Evolutionary conservation across 2,797 vertebrate genomes (phyloP).

Genomic region (Podarcis lilfordi): DNA sequence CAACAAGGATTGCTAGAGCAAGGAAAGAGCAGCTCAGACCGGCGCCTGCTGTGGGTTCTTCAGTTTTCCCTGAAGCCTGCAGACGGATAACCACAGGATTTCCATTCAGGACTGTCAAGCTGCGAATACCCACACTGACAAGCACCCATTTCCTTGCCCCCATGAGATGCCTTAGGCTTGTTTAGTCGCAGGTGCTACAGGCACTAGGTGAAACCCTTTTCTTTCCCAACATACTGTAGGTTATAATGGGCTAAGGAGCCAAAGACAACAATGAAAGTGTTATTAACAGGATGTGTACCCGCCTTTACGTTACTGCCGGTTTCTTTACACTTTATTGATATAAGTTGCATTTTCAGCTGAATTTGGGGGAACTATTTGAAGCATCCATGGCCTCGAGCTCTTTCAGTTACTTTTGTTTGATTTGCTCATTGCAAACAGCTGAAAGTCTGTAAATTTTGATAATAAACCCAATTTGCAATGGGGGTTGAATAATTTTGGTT

Average conservation of each 20-base stretch:
- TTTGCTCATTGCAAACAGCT: too few species aligned
- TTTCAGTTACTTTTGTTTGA: too few species aligned
- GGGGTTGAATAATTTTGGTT: too few species aligned
- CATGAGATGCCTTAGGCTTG: neutral
- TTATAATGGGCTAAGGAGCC: neutral
- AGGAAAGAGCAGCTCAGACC: slow-evolving; percentile 29
- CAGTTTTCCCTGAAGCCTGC: rapidly evolving
- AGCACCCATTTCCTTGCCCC: neutral
- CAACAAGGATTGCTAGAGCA: slow-evolving; percentile 65
- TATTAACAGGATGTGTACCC: neutral
- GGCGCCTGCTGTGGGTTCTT: slow-evolving; percentile 1
- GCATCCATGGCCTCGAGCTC: too few species aligned
- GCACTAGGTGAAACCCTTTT: neutral
- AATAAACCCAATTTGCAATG: too few species aligned
- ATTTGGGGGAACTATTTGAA: too few species aligned
- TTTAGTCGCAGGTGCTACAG: neutral
- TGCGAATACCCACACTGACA: neutral
- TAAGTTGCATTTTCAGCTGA: too few species aligned
- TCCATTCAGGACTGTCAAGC: neutral
- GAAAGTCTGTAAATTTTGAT: too few species aligned
- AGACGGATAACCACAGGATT: slow-evolving; percentile 6
- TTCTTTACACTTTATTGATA: neutral
- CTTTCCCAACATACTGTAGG: neutral
- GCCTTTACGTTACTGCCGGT: neutral
- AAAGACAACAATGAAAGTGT: neutral